These are phyloP conservation scores for Brevimyrus niger DNA, from an alignment of 2,113 vertebrate species.

Conservation along the genomic window DNA sequence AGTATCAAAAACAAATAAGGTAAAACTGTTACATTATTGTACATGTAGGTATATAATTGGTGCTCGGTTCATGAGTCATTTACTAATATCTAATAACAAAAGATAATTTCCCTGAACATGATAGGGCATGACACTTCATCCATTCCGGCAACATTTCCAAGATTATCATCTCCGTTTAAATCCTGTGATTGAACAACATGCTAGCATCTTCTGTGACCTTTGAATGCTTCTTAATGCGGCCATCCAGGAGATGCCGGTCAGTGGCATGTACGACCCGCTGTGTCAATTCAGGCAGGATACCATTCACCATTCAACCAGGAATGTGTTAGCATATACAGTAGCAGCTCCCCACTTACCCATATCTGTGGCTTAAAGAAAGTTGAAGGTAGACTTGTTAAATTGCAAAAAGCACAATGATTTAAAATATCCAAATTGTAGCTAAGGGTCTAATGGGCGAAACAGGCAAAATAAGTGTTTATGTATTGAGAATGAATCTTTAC, in stretches of 20 bases:
- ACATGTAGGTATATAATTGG: neutral
- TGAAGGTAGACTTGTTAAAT: neutral
- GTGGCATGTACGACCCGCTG: neutral
- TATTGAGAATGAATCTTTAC: neutral
- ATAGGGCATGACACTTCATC: neutral
- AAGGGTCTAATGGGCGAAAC: neutral
- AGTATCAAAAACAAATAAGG: neutral
- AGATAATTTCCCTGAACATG: neutral
- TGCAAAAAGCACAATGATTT: neutral
- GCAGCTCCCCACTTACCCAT: neutral
- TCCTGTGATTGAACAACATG: neutral
- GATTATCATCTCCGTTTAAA: neutral
- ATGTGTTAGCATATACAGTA: neutral
- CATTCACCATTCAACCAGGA: neutral
- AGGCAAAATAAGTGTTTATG: neutral
- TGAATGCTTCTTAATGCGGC: neutral
- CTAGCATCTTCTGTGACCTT: neutral
- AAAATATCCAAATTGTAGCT: neutral
- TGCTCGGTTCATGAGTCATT: neutral
- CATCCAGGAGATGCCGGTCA: neutral
- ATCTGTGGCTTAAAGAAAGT: neutral
- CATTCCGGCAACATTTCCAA: neutral
- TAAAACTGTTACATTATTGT: neutral
- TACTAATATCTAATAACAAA: neutral
- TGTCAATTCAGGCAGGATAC: neutral